Evolutionary conservation across 2,113 vertebrate genomes (phyloP).

Genomic region (Ceratotherium simum): DNA sequence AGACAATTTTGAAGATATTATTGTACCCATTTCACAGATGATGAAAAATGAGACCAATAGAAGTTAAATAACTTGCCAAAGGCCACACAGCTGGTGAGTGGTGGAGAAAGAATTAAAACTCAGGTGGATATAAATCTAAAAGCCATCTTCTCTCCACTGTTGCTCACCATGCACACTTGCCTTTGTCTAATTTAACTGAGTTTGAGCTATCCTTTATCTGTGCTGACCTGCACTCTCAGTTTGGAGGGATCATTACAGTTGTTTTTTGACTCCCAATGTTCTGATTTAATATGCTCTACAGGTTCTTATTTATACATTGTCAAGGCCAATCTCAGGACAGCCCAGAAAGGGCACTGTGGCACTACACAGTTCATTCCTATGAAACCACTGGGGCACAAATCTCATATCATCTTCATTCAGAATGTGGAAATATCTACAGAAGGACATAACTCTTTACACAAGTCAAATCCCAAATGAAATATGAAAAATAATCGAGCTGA

Average conservation of each 20-base stretch:
- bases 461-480: constrained; percentile 60
- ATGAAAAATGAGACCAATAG: background rate
- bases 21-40: constrained; percentile 7
- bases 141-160: background rate
- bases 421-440: constrained; percentile 49
- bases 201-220: background rate
- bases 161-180: background rate
- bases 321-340: background rate
- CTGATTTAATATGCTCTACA: background rate
- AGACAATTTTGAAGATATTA: background rate
- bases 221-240: background rate
- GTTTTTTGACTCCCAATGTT: background rate
- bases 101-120: background rate
- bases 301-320: background rate
- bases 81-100: background rate
- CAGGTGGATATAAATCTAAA: background rate
- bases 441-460: background rate
- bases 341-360: background rate
- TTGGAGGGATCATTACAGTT: background rate
- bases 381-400: background rate
- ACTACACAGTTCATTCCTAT: background rate
- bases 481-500: constrained; percentile 56
- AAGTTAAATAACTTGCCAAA: background rate
- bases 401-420: constrained; percentile 17
- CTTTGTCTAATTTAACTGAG: background rate